Conservation (phyloP, 2,888 invertebrate genomes). For the Lasioglossum leucozonium region DNA sequence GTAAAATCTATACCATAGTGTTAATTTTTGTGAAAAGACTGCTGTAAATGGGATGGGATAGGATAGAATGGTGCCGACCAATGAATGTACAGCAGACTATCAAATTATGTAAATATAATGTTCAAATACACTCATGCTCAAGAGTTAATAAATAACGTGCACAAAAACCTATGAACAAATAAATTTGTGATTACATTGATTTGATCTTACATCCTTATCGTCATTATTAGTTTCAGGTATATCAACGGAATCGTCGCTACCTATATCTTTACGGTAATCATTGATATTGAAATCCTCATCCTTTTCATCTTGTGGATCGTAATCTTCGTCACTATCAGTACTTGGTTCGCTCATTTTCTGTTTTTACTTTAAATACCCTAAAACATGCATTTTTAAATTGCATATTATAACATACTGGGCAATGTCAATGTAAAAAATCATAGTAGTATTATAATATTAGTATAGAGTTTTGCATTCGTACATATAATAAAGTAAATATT, state of each 20-base stretch:
- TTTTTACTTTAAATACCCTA: background rate
- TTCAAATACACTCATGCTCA: background rate
- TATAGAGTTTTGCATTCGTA: background rate
- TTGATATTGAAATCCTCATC: slow-evolving; percentile 76
- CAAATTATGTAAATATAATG: background rate
- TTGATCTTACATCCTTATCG: slow-evolving; percentile 33
- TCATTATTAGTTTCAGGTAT: slow-evolving; percentile 43
- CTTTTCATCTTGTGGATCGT: slow-evolving; percentile 61
- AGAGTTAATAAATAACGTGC: background rate
- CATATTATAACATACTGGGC: background rate
- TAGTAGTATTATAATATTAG: background rate
- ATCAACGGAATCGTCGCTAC: slow-evolving; percentile 77
- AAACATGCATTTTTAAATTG: background rate
- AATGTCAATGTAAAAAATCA: background rate
- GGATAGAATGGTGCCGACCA: too few species aligned
- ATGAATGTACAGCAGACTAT: background rate
- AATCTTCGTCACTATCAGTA: slow-evolving; percentile 69
- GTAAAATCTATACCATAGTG: too few species aligned
- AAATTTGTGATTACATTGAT: background rate
- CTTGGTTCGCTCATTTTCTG: slow-evolving; percentile 49
- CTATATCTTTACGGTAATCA: slow-evolving; percentile 74
- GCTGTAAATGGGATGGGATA: too few species aligned
- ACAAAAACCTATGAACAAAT: background rate
- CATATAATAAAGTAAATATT: background rate
- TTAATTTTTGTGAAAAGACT: too few species aligned